Evolutionary conservation across 2,797 vertebrate genomes (phyloP), one percentile per base, ranked within the genome.

Genomic region (Rhinella marina): DNA sequence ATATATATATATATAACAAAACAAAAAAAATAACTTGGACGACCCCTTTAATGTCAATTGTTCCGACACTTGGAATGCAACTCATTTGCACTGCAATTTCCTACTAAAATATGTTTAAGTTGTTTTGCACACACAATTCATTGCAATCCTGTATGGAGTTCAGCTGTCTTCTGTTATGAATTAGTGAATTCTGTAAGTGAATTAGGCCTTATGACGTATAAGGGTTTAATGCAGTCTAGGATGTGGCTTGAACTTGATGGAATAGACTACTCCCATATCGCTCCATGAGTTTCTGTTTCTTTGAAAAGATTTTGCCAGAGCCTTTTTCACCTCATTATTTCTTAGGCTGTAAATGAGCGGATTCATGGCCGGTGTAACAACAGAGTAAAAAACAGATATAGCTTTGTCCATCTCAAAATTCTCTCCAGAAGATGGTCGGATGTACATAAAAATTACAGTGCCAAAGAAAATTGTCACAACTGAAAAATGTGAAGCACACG

Each of bases 311-410:
- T 89, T 83, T 21, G 41, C 21, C 32, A 90, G 62, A 23, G 86
- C 83, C 14, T 57, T 85, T 73, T 90, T 90, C 8, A 89, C 86
- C 16, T 90, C 90, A 25, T 88, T 88, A 50, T 90, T 90, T 56
- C 90, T 89, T 6, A 90, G 48, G 48, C 90, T 87, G 52, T 90
- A 88, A 64, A 90, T 89, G 0, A 89, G 54, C 32, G 90, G 90
- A 59, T 89, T 90, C n/a, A 90, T 32, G 21, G 88, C 87, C 19
- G 88, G 90, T 14, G 88, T 90, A 25, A 89, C 68, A 57, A 89
- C 68, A 11, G 86, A 86, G 66, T 89, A 89, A 80, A 90, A 90
- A 3, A 90, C n/a, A 2, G 90, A 83, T 16, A 89, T 66, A 10
- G 81, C 87, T 57, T 90, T 90, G 82, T 86, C 88, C 27, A 87